These are phyloP conservation scores for Cryptotermes secundus DNA, from an alignment of 1,140 invertebrate genomes.

Conservation along the genomic window DNA sequence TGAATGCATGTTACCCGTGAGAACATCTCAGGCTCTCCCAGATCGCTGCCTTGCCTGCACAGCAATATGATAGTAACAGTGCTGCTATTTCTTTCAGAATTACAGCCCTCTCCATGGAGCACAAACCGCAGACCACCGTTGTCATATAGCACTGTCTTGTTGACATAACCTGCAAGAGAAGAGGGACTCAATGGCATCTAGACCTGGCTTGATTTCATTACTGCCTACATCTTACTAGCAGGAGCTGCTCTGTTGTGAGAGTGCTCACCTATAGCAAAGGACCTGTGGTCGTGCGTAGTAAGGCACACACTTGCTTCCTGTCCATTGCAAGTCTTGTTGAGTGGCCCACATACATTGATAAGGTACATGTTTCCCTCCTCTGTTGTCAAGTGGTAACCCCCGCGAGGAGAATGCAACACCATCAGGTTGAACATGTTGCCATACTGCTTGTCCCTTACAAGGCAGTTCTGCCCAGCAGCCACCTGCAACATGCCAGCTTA, in stretches of 20 bases:
- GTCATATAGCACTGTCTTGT: background rate
- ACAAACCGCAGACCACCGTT: background rate
- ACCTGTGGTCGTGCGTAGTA: background rate
- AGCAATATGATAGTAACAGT: background rate
- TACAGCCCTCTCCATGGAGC: background rate
- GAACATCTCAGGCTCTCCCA: background rate
- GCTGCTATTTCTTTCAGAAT: background rate
- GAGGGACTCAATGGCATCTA: too few relatives aligned
- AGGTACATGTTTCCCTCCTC: background rate
- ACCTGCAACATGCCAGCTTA: too few relatives aligned
- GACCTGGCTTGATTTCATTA: background rate
- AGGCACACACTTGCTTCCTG: slow-evolving; percentile 9
- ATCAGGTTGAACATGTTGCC: background rate
- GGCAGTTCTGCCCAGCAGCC: background rate
- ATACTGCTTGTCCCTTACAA: background rate
- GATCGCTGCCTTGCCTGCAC: background rate
- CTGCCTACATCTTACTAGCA: too few relatives aligned
- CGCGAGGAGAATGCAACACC: background rate
- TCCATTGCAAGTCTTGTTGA: background rate
- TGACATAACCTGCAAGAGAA: background rate
- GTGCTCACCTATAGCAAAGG: background rate
- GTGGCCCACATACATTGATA: background rate
- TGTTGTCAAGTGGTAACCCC: background rate
- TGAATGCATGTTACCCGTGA: background rate
- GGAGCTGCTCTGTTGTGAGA: background rate